phyloP scores from a whole-genome alignment of 2,113 vertebrate genomes.

The Xenus cinereus region DNA sequence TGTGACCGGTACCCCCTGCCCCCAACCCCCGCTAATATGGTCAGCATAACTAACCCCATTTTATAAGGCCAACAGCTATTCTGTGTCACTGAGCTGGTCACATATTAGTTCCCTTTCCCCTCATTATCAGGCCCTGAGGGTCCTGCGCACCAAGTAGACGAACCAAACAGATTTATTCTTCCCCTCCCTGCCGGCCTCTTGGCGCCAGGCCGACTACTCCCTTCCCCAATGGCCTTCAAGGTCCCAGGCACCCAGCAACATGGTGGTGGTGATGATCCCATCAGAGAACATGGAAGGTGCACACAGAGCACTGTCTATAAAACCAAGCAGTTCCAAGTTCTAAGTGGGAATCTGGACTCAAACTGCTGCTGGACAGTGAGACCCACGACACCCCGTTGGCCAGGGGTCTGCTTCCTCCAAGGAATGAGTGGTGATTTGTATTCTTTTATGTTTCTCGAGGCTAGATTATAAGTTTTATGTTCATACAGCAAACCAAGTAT shows the following conservation, averaged over 20 bases:
- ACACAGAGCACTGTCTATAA: not conserved
- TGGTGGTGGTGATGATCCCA: no score
- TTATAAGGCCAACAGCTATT: not conserved
- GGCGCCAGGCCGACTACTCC: not conserved
- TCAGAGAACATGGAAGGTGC: not conserved
- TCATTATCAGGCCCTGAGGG: not conserved
- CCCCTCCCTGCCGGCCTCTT: not conserved
- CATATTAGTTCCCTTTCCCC: rapidly evolving
- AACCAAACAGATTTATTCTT: not conserved
- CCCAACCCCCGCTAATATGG: not conserved
- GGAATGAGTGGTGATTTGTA: rapidly evolving
- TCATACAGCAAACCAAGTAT: not conserved
- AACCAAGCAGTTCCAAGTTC: not conserved
- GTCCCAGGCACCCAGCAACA: not conserved
- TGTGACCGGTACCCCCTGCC: not conserved
- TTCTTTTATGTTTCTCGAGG: not conserved
- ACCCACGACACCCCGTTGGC: rapidly evolving
- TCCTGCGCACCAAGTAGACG: not conserved
- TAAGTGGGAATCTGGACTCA: not conserved
- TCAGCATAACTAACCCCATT: not conserved
- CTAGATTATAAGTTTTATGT: not conserved
- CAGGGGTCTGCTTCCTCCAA: not conserved
- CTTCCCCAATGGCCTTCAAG: not conserved
- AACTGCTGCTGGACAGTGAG: not conserved
- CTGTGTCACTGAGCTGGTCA: not conserved